Base-by-base conservation (phyloP, 2,797 vertebrate genomes). In the Thaleichthys pacificus region DNA sequence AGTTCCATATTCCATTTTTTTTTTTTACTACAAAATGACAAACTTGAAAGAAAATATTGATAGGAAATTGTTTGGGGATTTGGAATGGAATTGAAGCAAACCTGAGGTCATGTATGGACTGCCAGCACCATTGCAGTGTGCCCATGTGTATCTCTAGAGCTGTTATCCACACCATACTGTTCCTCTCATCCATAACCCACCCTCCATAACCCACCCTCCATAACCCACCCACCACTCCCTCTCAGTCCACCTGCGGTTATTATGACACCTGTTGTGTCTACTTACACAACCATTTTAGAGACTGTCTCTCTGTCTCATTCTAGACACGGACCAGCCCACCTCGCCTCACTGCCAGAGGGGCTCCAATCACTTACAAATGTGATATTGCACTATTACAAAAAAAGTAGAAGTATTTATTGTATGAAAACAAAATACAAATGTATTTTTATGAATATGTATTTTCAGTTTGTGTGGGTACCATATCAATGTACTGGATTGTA, bases 331-430 rank as follows among this genome's bases (percentile, higher is more conserved):
- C 64, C 32, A 66, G 21, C n/a, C 11, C 7, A 12, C 3, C 19
- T 47, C 3, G 17, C 47, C 7, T 22, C 63, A 22, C 7, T 6
- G 63, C 35, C 35, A 65, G n/a, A 42, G 3, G 22, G 21, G 19
- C 21, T 62, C 3, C 24, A 14, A 66, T 62, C 11, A 22, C 8
- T n/a, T 21, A 12, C 15, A 66, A 47, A 24, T 1, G 19, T 54
- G 57, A 30, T 24, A 32, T 68, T 68, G 67, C 67, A 68, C 67
- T 58, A 32, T n/a, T 38, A 58, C 21, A 68, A 30, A 57, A 57
- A 68, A n/a, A 68, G 7, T 66, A 49, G n/a, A 51, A 51, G 22
- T 66, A 58, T 68, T 68, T 58, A 35, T 28, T 54, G 22, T 17
- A 68, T 58, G 4, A 58, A 28, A 21, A 68, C 26, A 14, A n/a